Percentiles rank a stretch among this genome's conserved stretches.
Evolutionary conservation across 2,113 vertebrate genomes (phyloP).

Genomic region (Cyanocitta stelleri): DNA sequence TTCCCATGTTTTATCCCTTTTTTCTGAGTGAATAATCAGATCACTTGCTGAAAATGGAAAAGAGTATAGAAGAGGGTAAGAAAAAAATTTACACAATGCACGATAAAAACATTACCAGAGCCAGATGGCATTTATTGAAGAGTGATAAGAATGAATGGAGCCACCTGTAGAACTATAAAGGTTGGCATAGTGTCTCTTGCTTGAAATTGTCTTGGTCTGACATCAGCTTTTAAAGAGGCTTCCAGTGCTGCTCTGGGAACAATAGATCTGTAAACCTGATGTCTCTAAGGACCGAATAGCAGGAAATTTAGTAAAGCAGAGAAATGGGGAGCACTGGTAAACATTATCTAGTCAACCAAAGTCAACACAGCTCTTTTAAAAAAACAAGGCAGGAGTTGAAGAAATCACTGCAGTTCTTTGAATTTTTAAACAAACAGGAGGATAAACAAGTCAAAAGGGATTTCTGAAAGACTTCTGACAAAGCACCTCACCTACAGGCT

Average conservation of each 20-base stretch:
- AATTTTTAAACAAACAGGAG: rapidly evolving
- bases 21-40: background rate
- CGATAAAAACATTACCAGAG: background rate
- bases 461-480: background rate
- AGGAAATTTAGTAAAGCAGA: background rate
- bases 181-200: background rate
- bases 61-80: background rate
- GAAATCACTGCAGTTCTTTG: background rate
- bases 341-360: background rate
- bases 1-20: background rate
- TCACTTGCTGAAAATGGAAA: background rate
- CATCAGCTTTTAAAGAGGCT: background rate
- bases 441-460: background rate
- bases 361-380: background rate
- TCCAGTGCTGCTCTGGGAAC: background rate
- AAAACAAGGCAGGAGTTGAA: background rate
- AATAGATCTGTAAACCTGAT: background rate
- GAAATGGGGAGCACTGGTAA: background rate
- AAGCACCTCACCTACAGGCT: background rate
- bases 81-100: background rate
- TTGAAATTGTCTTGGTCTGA: background rate
- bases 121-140: background rate
- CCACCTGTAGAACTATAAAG: background rate
- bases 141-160: background rate
- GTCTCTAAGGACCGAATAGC: background rate